phyloP scores from a whole-genome alignment of 2,113 vertebrate genomes.

The Sorex fumeus region DNA sequence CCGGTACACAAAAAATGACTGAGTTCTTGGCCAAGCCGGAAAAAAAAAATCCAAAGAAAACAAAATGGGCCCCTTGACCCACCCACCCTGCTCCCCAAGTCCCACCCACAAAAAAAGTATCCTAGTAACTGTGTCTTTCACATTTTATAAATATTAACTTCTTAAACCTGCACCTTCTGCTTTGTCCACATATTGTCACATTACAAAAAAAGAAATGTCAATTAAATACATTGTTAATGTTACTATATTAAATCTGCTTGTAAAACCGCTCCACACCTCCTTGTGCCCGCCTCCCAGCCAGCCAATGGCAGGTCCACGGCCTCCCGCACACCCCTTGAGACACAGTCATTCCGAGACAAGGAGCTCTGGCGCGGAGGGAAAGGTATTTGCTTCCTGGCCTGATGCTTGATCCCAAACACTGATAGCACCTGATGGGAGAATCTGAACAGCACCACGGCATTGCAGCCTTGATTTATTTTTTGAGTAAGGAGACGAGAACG shows the following conservation, averaged over 20 bases:
- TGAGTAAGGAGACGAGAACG: conserved; percentile 45
- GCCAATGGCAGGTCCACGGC: conserved; percentile 77
- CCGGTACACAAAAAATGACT: conserved; percentile 89
- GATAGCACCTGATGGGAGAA: conserved; percentile 90
- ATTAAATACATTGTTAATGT: conserved; percentile 95
- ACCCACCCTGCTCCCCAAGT: conserved; percentile 84
- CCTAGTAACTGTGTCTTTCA: conserved; percentile 91
- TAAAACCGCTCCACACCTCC: conserved; percentile 84
- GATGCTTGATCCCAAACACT: conserved; percentile 87
- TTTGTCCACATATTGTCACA: conserved; percentile 91
- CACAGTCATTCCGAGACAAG: conserved; percentile 87
- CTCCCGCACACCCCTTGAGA: conserved; percentile 76
- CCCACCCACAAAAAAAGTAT: conserved; percentile 88
- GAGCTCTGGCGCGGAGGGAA: conserved; percentile 87
- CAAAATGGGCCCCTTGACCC: conserved; percentile 78
- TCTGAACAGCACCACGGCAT: conserved; percentile 91
- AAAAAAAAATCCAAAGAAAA: conserved; percentile 84
- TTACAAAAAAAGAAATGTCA: conserved; percentile 94
- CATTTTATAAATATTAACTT: conserved; percentile 95
- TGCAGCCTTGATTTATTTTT: conserved; percentile 89
- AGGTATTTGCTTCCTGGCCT: conserved; percentile 86
- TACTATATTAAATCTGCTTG: conserved; percentile 91
- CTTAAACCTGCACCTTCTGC: conserved; percentile 90
- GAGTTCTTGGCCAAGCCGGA: conserved; percentile 86
- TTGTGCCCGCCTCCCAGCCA: conserved; percentile 83